Base-by-base conservation (phyloP, 2,888 invertebrate genomes). In the Ecdyonurus torrentis region DNA sequence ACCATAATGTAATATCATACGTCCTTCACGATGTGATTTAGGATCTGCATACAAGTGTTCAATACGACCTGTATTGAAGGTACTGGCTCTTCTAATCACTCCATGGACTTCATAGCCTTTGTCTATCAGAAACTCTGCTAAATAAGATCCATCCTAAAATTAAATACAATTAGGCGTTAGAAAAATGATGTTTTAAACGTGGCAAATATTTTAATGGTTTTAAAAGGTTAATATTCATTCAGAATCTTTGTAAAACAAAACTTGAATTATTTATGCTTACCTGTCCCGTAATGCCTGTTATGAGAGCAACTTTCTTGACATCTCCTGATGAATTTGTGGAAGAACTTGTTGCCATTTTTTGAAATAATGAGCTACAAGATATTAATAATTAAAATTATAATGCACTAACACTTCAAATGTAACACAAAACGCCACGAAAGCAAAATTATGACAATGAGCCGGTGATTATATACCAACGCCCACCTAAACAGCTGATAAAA, bases 201-300 rank as follows among this genome's bases (percentile, higher is more conserved):
- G 5, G 58, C 20, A 55, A 63, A 59, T 52, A 58, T 61, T 15
- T 19, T 60, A 10, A 52, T 20, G 10, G 20, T 61, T 19, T 23
- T 19, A 53, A 23, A 18, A 2, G 1, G 18, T 63, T 24, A 63
- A 53, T 59, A 25, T 59, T 18, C 22, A 65, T 1, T 55, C 1
- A 63, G 23, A 61, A 25, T n/a, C 52, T 25, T 10, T 61, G 60
- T 20, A 19, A 59, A 18, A 15, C 19, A 50, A 25, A 2, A n/a
- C 59, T n/a, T 18, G n/a, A n/a, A 25, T 19, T 37, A 37, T 23
- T 37, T 55, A 64, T 66, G 71, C 74, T 73, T 81, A 96, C 97
- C 85, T 98, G 98, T 50, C 98, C 98, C 53, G 94, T 95, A 66
- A 98, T 96, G 68, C 98, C 98, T 65, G 97, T 97, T 71, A 98